Base-by-base conservation (phyloP, 2,888 invertebrate species). In the Drosophila lutescens region DNA sequence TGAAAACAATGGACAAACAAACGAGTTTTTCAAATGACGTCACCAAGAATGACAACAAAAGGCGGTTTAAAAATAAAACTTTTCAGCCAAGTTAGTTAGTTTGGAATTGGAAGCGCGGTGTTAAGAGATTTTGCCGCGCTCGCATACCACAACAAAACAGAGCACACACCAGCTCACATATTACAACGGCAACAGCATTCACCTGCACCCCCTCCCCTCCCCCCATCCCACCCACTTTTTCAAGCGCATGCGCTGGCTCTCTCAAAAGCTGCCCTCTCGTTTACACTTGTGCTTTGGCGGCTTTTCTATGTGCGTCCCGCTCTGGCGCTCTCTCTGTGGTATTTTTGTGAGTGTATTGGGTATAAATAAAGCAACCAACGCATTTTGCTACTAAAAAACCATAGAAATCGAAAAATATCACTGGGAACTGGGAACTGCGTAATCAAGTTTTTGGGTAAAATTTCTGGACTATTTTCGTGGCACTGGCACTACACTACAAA, bases 361-460 rank as follows among this genome's bases (percentile, higher is more conserved):
- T 84, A 85, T 83, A 85, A 83, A 82, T 83, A 83, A 83, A 85
- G 83, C 83, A 83, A 83, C 85, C 83, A 80, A 83, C 83, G 83
- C 83, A 83, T 82, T 85, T 85, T 83, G 82, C 74, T 74, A 73
- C 65, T 67, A 30, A 60, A 59, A 65, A 44, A 67, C 73, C 77
- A 71, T 63, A 75, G 77, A 63, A 82, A 82, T 77, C 66, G 68
- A 55, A 54, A 74, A 32, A 17, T 32, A 49, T 20, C 12, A 65
- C 56, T 63, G 60, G 15, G 51, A 56, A 68, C 60, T 66, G 55
- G 70, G 76, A 76, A 82, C 85, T 85, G 83, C 83, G 85, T 85
- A 83, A 83, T 83, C 83, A 83, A 78, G 78, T 83, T 80, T 84
- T 68, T 54, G 32, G 50, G 57, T 50, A 62, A 49, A 34, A 50